phyloP scores from a whole-genome alignment of 2,113 vertebrate species.

The Amia ocellicauda region DNA sequence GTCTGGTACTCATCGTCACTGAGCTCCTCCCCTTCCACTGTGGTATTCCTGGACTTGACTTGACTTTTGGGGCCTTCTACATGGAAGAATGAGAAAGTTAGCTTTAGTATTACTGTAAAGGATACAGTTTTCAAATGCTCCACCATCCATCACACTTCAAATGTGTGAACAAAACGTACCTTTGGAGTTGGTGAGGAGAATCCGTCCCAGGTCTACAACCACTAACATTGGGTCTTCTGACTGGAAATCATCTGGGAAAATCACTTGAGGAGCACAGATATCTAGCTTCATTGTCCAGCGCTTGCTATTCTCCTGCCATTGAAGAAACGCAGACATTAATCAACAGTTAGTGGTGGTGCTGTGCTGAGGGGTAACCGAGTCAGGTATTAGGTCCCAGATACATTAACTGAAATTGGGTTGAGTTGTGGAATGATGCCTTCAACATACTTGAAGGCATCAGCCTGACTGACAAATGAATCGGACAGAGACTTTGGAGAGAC shows the following conservation, averaged over 20 bases:
- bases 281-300: slow-evolving; percentile 92
- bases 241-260: slow-evolving; percentile 95
- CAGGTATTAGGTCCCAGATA: too few relatives aligned
- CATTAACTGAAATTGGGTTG: too few relatives aligned
- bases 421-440: too few relatives aligned
- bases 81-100: slow-evolving; percentile 11
- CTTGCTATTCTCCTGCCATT: slow-evolving; percentile 85
- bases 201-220: slow-evolving; percentile 90
- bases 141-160: not conserved
- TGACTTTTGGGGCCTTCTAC: slow-evolving; percentile 68
- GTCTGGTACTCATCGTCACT: slow-evolving; percentile 97
- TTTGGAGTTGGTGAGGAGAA: slow-evolving; percentile 90
- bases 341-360: not conserved
- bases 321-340: slow-evolving; percentile 17
- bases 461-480: too few relatives aligned
- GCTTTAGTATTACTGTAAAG: not conserved
- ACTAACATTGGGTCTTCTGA: slow-evolving; percentile 87
- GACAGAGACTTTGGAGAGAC: too few relatives aligned
- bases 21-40: slow-evolving; percentile 72
- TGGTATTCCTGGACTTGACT: slow-evolving; percentile 51
- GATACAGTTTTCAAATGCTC: too few relatives aligned
- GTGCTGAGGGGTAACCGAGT: too few relatives aligned
- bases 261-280: slow-evolving; percentile 96
- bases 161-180: slow-evolving; percentile 61
- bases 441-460: too few relatives aligned